Conservation (phyloP, 2,888 invertebrate species). For the Spilosoma lubricipeda region DNA sequence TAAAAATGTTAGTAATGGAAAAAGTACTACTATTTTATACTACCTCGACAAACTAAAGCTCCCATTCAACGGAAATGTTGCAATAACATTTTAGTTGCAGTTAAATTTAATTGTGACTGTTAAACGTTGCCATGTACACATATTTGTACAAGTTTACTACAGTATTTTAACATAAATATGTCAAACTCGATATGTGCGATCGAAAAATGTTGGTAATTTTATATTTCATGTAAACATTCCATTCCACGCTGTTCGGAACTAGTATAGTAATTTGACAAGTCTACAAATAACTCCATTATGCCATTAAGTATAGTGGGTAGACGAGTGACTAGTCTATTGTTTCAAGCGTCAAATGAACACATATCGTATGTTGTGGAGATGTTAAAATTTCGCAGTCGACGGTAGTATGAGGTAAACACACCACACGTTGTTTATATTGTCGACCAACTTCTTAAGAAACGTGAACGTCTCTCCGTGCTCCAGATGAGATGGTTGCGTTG, state of each 20-base stretch:
- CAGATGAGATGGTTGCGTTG: conserved; percentile 80
- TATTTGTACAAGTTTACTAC: too few species aligned
- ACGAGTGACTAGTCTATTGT: conserved; percentile 36
- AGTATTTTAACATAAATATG: background rate
- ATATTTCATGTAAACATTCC: background rate
- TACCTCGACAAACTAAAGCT: background rate
- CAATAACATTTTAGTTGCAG: background rate
- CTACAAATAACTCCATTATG: conserved; percentile 41
- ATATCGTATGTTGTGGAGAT: conserved; percentile 47
- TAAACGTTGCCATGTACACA: background rate
- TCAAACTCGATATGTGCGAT: background rate
- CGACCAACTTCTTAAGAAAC: conserved; percentile 75
- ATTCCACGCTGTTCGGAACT: background rate
- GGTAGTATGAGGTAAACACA: conserved; percentile 71
- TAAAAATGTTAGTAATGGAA: background rate
- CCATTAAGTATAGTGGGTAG: conserved; percentile 26
- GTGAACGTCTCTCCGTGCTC: conserved; percentile 68
- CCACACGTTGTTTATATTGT: conserved; percentile 73
- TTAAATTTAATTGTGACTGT: background rate
- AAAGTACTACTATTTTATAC: background rate
- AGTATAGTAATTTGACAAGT: conserved; percentile 31
- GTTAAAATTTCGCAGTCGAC: conserved; percentile 63
- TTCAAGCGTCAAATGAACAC: conserved; percentile 35
- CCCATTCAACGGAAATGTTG: background rate
- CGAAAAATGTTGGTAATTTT: background rate